Percentiles rank a stretch among this genome's conserved stretches.
Evolutionary conservation across 2,888 invertebrate genomes (phyloP).

Genomic region (Scrobipalpa atriplicella): DNA sequence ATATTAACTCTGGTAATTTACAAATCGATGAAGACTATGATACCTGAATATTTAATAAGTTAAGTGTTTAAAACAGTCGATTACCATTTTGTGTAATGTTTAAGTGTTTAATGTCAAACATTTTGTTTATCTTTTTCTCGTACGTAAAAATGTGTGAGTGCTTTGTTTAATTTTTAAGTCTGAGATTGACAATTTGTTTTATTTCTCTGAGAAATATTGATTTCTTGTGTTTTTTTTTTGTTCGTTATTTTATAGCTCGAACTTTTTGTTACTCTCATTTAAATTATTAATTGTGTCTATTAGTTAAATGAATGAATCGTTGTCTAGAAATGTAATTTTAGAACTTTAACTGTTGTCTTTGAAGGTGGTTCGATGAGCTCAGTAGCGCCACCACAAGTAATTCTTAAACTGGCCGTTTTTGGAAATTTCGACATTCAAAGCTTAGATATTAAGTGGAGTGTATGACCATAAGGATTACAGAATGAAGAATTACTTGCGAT

Average conservation of each 20-base stretch:
- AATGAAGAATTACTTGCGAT: too few species aligned
- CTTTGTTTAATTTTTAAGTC: constrained; percentile 44
- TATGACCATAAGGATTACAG: too few species aligned
- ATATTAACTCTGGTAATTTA: constrained; percentile 69
- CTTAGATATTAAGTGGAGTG: too few species aligned
- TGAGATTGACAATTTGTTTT: constrained; percentile 36
- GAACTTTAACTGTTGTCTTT: not conserved
- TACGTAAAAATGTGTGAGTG: constrained; percentile 40
- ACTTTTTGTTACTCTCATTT: constrained; percentile 13
- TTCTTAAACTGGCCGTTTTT: too few species aligned
- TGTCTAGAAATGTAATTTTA: not conserved
- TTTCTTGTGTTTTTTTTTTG: not conserved
- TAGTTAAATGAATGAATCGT: constrained; percentile 2
- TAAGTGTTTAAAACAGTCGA: constrained; percentile 50
- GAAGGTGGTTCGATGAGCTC: too few species aligned
- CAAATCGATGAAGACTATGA: constrained; percentile 81
- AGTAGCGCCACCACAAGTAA: too few species aligned
- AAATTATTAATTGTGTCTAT: constrained; percentile 1
- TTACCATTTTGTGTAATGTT: constrained; percentile 60
- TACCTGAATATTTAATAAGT: constrained; percentile 70
- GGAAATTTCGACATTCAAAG: too few species aligned
- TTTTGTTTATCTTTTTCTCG: constrained; percentile 30
- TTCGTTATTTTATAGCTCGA: not conserved
- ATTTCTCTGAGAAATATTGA: not conserved
- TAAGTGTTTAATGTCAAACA: constrained; percentile 30